phyloP scores from a whole-genome alignment of 2,113 vertebrate genomes.

The Hemibagrus wyckioides region DNA sequence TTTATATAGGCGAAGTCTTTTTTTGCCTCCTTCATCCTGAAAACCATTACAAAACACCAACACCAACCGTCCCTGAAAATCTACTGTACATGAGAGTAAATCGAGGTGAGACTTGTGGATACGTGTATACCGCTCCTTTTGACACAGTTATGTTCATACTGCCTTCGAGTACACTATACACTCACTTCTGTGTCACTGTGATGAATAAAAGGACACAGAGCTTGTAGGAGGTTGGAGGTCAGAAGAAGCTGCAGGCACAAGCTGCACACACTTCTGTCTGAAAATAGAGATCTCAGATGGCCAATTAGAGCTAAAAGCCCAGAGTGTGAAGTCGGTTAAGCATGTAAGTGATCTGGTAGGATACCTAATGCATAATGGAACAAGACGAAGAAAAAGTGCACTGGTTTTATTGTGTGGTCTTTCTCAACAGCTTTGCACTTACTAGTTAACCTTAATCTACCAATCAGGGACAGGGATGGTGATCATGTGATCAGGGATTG shows the following conservation, averaged over 20 bases:
- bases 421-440: background rate
- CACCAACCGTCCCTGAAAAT: no score
- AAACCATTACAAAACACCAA: no score
- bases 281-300: background rate
- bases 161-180: background rate
- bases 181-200: background rate
- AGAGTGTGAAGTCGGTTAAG: background rate
- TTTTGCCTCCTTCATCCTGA: no score
- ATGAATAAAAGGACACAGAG: background rate
- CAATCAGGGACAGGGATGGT: background rate
- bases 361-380: background rate
- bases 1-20: no score
- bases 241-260: background rate
- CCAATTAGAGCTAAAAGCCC: constrained; percentile 18
- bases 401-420: background rate
- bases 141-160: no score
- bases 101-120: no score
- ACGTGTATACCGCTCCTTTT: no score
- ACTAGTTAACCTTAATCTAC: background rate
- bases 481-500: background rate
- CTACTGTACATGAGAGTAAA: no score
- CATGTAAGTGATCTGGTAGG: constrained; percentile 15
- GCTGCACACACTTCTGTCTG: background rate
- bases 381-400: background rate
- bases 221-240: background rate